Base-by-base conservation (phyloP, 1,140 invertebrate species). In the Drosophila azteca region DNA sequence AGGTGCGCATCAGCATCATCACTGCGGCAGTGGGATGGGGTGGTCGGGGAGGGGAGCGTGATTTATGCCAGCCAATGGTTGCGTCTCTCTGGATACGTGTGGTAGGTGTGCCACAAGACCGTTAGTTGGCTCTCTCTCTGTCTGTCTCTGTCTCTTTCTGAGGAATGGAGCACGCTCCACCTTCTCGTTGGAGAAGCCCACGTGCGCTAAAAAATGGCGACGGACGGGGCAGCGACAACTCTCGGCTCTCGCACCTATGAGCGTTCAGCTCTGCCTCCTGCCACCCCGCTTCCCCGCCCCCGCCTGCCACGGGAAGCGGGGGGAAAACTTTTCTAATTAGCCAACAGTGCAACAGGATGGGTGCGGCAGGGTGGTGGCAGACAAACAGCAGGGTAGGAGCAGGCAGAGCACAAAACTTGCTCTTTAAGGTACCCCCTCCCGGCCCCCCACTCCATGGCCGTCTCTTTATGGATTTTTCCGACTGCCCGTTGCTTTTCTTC, bases 61-160 rank as follows among this genome's bases (percentile, higher is more conserved):
- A 91, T 91, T 91, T 91, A 91, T 91, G 78, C 82, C 90, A 91
- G 75, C 90, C 90, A 91, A 91, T 91, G 90, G 90, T 91, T 87
- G 90, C 78, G 82, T 84, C 79, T 91, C 85, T 76, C 71, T 71
- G 67, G 68, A 48, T 61, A 71, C 67, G 68, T 71, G 52, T 58
- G 61, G 65, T 77, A 62, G 58, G 90, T 91, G 90, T 91, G 89
- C 90, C 90, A 91, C 68, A 73, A 75, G 35, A 39, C 35, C 39
- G 76, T 78, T 78, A 78, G 77, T 77, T 87, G 80, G 77, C 63
- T 57, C 63, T 59, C 70, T 57, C 68, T 50, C 72, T 77, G 9
- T 35, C 31, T 35, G 31, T 35, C 31, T 35, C 31, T 35, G 31
- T 35, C 31, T 11, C 35, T 39, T 11, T 11, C 35, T 39, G 35